Conservation (phyloP, 2,797 vertebrate genomes). For the Hemitrygon akajei region DNA sequence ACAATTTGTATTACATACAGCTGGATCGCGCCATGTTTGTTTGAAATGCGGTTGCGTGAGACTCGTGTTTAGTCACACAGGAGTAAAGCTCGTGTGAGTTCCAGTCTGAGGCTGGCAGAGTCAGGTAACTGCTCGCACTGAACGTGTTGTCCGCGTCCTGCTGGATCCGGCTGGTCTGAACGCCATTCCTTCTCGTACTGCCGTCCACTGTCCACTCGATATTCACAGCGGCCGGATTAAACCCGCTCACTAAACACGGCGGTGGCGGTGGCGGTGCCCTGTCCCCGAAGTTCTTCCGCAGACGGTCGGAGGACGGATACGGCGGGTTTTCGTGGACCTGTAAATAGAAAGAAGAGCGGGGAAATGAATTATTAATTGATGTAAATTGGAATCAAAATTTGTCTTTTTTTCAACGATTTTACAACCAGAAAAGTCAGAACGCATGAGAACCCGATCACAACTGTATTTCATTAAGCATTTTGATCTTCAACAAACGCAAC, state of each 20-base stretch:
- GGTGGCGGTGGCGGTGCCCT: not conserved
- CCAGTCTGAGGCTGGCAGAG: too few species aligned
- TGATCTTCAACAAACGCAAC: too few species aligned
- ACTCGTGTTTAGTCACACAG: too few species aligned
- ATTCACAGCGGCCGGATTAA: not conserved
- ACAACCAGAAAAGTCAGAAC: too few species aligned
- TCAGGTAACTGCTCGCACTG: too few species aligned
- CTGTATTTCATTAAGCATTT: too few species aligned
- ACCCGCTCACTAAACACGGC: not conserved
- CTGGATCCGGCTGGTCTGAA: not conserved
- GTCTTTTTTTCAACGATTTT: too few species aligned
- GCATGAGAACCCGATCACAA: too few species aligned
- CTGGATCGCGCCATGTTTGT: not conserved
- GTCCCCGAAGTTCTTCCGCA: not conserved
- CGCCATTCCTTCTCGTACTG: not conserved
- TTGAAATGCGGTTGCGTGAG: not conserved
- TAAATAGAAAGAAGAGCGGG: not conserved
- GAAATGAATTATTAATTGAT: too few species aligned
- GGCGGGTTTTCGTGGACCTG: not conserved
- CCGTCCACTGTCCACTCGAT: not conserved
- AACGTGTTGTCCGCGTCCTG: too few species aligned
- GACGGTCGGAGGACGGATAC: not conserved
- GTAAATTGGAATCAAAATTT: too few species aligned
- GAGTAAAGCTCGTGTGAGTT: not conserved
- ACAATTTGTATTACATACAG: not conserved